These are phyloP conservation scores for Tachysurus fulvidraco DNA, from an alignment of 2,113 vertebrate genomes.

Conservation along the genomic window DNA sequence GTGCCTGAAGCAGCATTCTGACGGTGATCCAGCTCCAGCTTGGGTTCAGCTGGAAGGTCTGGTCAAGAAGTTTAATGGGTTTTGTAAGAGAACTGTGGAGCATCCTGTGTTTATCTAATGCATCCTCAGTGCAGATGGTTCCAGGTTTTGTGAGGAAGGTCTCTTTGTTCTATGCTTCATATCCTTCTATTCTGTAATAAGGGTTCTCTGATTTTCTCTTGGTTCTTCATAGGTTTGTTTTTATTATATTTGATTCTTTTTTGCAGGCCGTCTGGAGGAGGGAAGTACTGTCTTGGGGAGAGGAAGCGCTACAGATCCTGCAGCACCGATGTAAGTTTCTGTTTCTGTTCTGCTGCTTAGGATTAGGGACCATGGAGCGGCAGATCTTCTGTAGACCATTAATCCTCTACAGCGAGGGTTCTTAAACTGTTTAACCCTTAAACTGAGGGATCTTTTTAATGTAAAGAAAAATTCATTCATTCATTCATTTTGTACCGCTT, in stretches of 20 bases:
- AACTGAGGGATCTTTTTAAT: background rate
- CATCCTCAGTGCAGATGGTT: constrained; percentile 26
- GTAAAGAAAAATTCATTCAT: too few species aligned
- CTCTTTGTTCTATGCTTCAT: background rate
- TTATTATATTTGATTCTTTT: constrained; percentile 43
- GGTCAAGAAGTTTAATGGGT: background rate
- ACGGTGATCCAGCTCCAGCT: constrained; percentile 11
- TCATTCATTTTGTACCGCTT: too few species aligned
- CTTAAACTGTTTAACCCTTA: background rate
- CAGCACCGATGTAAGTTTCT: constrained; percentile 91
- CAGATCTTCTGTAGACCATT: background rate
- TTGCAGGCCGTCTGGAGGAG: constrained; percentile 93
- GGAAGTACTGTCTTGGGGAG: constrained; percentile 97
- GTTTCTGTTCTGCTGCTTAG: constrained; percentile 6
- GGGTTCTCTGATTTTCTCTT: background rate
- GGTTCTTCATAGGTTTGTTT: constrained; percentile 48
- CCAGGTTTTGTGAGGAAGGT: constrained; percentile 32
- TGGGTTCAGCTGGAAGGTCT: background rate
- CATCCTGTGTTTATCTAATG: background rate
- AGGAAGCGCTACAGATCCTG: constrained; percentile 96
- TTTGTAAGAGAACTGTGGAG: background rate
- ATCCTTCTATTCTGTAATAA: constrained; percentile 17
- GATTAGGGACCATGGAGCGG: background rate
- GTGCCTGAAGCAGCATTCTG: constrained; percentile 8
- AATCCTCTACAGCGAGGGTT: background rate